These are phyloP conservation scores for Onychostoma macrolepis DNA, from an alignment of 2,113 vertebrate species.

Conservation along the genomic window DNA sequence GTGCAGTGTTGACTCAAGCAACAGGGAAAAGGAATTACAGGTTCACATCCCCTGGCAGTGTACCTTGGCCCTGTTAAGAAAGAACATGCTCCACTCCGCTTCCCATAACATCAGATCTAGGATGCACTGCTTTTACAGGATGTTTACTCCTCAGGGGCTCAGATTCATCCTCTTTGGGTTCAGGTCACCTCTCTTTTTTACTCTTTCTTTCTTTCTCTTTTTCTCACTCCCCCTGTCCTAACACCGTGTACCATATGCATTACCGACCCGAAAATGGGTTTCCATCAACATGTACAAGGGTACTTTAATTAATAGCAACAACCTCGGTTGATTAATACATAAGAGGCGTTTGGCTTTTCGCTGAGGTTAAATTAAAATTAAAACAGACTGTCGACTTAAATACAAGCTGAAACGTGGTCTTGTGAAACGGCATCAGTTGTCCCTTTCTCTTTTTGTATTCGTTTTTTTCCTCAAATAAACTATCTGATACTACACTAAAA, in stretches of 20 bases:
- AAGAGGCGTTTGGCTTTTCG: neutral
- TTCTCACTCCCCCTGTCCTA: constrained; percentile 39
- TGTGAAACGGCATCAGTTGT: neutral
- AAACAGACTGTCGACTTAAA: neutral
- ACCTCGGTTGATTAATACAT: constrained; percentile 14
- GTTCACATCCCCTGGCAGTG: constrained; percentile 67
- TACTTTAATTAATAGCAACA: neutral
- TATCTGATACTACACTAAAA: too few relatives aligned
- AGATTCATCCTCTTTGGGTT: constrained; percentile 76
- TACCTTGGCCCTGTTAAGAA: constrained; percentile 67
- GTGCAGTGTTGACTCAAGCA: constrained; percentile 53
- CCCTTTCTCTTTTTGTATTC: neutral
- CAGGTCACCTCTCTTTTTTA: constrained; percentile 67
- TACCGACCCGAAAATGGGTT: neutral
- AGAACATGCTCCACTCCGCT: constrained; percentile 70
- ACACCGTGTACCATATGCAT: neutral
- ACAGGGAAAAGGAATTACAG: constrained; percentile 64
- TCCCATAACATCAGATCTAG: constrained; percentile 72
- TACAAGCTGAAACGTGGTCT: neutral
- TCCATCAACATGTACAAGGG: constrained; percentile 4
- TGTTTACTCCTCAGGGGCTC: constrained; percentile 76
- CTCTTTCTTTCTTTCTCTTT: neutral
- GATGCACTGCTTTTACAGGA: constrained; percentile 71
- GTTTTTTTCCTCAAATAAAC: neutral
- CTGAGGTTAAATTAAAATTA: neutral